Conservation (phyloP, 2,113 vertebrate species). For the Otocyon megalotis region DNA sequence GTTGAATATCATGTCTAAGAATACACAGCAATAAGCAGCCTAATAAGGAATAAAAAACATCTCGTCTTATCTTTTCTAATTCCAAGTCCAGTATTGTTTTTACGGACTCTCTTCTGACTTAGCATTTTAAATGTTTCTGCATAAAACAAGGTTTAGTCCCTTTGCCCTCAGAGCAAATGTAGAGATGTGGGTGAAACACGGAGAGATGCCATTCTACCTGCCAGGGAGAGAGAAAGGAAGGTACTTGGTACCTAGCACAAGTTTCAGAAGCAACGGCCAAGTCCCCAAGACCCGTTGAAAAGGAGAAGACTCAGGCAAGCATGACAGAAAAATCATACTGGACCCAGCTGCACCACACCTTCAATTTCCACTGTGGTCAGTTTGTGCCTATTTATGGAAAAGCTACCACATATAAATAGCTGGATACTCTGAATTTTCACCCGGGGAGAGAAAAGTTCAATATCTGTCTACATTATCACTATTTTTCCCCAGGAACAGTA, state of each 20-base stretch:
- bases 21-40: background rate
- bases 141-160: background rate
- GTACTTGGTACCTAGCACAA: too few relatives aligned
- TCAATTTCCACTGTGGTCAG: background rate
- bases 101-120: background rate
- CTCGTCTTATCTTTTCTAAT: background rate
- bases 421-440: constrained; percentile 14
- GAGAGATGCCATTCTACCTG: background rate
- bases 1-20: constrained; percentile 11
- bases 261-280: background rate
- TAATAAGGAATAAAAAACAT: background rate
- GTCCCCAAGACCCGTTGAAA: background rate
- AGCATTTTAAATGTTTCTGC: constrained; percentile 9
- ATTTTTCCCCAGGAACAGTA: background rate
- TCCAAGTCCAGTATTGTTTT: background rate
- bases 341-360: background rate
- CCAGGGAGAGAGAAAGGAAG: background rate
- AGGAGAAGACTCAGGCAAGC: background rate
- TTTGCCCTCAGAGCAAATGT: background rate
- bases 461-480: background rate
- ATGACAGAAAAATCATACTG: background rate
- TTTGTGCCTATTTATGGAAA: background rate
- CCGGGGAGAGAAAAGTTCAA: background rate
- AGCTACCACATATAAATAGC: background rate
- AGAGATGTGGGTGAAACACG: background rate